Evolutionary conservation across 2,113 vertebrate genomes (phyloP).

Genomic region (Myiozetetes cayanensis): DNA sequence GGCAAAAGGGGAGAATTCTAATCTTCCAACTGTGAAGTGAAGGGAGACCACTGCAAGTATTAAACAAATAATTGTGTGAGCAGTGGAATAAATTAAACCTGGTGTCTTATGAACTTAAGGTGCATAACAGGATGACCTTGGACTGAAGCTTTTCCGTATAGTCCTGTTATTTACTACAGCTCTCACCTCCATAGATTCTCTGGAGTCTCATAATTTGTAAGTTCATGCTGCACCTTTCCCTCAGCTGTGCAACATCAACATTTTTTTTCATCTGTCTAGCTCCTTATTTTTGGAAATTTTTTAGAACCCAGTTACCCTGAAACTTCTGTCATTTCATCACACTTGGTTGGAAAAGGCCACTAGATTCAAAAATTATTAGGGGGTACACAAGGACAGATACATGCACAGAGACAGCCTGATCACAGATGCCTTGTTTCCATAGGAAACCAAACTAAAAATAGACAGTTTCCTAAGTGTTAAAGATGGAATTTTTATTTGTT

Average conservation of each 20-base stretch:
- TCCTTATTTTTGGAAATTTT: not conserved
- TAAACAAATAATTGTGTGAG: not conserved
- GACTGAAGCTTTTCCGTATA: not conserved
- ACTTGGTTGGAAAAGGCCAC: constrained; percentile 7
- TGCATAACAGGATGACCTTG: not conserved
- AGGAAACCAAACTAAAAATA: constrained; percentile 71
- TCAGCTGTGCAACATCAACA: not conserved
- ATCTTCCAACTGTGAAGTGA: not conserved
- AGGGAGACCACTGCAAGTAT: not conserved
- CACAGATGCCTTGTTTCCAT: constrained; percentile 66
- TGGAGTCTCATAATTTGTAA: not conserved
- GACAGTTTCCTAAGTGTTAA: constrained; percentile 64
- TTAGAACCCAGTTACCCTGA: not conserved
- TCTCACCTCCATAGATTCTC: not conserved
- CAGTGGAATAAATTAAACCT: not conserved
- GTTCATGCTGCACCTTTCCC: not conserved
- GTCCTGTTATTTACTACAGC: not conserved
- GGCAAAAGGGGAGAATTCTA: not conserved
- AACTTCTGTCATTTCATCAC: not conserved
- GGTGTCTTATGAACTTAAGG: not conserved
- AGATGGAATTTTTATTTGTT: constrained; percentile 69
- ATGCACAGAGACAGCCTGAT: constrained; percentile 56
- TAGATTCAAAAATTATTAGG: constrained; percentile 60
- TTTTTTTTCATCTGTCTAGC: not conserved
- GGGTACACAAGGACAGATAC: constrained; percentile 68